Percentiles rank a stretch among this genome's conserved stretches.
Evolutionary conservation across 1,140 invertebrate species (phyloP).

Genomic region (Macrostomum lignano): DNA sequence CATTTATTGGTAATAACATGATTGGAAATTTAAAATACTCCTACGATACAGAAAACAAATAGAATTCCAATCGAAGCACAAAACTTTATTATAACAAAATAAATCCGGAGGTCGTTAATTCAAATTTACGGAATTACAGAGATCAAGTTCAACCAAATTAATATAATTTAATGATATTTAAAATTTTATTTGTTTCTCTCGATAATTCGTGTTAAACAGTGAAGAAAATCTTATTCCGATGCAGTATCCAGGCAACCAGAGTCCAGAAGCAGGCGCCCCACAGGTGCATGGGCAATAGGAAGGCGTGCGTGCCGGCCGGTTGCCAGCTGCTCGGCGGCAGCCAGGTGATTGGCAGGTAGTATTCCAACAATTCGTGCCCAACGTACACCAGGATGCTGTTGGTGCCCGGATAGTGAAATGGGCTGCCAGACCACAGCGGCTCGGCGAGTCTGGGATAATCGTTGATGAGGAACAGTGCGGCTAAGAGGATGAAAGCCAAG

Average conservation of each 20-base stretch:
- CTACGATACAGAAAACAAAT: too few species aligned
- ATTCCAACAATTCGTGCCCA: slow-evolving; percentile 45
- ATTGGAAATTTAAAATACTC: too few species aligned
- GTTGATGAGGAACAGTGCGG: slow-evolving; percentile 3
- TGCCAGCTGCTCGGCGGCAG: slow-evolving; percentile 38
- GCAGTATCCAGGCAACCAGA: slow-evolving; percentile 39
- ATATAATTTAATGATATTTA: too few species aligned
- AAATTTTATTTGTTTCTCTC: too few species aligned
- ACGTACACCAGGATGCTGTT: slow-evolving; percentile 60
- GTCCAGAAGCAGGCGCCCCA: slow-evolving; percentile 56
- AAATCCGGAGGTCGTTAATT: too few species aligned
- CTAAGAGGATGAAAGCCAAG: slow-evolving; percentile 1
- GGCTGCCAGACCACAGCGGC: background rate
- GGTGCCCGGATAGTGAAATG: slow-evolving; percentile 35
- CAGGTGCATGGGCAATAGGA: slow-evolving; percentile 41
- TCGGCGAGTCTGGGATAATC: slow-evolving; percentile 3
- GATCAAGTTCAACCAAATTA: too few species aligned
- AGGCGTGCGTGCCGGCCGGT: slow-evolving; percentile 35
- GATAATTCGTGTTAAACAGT: slow-evolving; percentile 26
- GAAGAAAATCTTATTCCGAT: slow-evolving; percentile 40
- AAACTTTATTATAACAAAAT: too few species aligned
- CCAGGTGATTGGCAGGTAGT: slow-evolving; percentile 45
- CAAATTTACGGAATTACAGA: too few species aligned
- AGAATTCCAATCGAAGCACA: too few species aligned
- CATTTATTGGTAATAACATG: too few species aligned